Evolutionary conservation across 2,888 invertebrate species (phyloP).

Genomic region (Drosophila hamatofila): DNA sequence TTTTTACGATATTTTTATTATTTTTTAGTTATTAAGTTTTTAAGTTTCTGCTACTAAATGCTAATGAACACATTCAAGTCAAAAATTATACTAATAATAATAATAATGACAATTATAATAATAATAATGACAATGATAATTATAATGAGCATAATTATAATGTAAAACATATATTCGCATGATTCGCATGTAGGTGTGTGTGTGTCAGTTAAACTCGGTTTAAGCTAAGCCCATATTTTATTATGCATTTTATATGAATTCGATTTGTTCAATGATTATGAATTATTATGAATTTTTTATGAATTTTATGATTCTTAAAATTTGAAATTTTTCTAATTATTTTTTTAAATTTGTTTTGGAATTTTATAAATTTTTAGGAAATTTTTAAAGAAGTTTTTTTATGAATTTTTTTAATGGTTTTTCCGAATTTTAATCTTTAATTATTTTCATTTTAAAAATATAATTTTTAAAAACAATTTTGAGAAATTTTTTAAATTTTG

Average conservation of each 20-base stretch:
- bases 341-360: too few relatives aligned
- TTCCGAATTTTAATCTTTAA: too few relatives aligned
- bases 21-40: slow-evolving; percentile 13
- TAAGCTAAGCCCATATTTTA: slow-evolving; percentile 68
- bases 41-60: slow-evolving; percentile 73
- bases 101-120: slow-evolving; percentile 38
- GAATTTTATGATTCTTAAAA: background rate
- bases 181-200: slow-evolving; percentile 8
- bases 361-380: background rate
- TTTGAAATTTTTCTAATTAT: background rate
- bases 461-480: too few relatives aligned
- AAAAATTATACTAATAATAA: slow-evolving; percentile 62
- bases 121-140: slow-evolving; percentile 30
- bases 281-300: background rate
- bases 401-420: too few relatives aligned
- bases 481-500: background rate
- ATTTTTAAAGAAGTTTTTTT: background rate
- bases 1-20: slow-evolving; percentile 1
- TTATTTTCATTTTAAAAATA: too few relatives aligned
- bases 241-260: slow-evolving; percentile 42
- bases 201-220: slow-evolving; percentile 73
- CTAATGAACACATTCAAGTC: slow-evolving; percentile 83
- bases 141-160: slow-evolving; percentile 31
- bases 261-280: background rate
- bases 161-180: slow-evolving; percentile 23